These are phyloP conservation scores for Peromyscus eremicus DNA, from an alignment of 2,797 vertebrate genomes.

Conservation along the genomic window DNA sequence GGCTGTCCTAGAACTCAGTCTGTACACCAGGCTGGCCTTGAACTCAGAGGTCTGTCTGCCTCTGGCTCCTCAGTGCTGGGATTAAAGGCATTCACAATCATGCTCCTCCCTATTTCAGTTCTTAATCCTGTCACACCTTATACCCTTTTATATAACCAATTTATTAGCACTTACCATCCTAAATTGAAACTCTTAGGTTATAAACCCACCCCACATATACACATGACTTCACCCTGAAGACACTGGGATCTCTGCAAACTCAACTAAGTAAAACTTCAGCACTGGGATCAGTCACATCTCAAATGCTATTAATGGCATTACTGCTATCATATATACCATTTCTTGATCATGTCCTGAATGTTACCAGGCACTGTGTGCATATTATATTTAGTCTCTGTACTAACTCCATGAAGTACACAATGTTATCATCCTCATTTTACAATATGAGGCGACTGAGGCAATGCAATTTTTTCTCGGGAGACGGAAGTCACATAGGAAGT, in stretches of 20 bases:
- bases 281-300: neutral
- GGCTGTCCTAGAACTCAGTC: neutral
- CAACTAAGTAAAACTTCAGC: neutral
- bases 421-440: neutral
- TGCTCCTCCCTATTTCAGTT: neutral
- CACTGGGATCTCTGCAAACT: neutral
- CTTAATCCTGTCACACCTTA: neutral
- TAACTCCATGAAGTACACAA: constrained; percentile 6
- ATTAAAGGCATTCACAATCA: neutral
- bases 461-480: neutral
- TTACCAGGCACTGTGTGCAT: neutral
- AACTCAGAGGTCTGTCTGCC: neutral
- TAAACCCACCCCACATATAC: neutral
- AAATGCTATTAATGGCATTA: constrained; percentile 19
- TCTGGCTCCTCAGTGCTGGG: neutral
- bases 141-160: neutral
- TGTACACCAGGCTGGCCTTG: neutral
- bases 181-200: constrained; percentile 54
- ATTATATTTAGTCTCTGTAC: constrained; percentile 26
- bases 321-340: neutral
- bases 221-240: constrained; percentile 35
- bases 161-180: neutral
- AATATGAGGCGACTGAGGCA: neutral
- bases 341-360: neutral
- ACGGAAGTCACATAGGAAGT: neutral